A percentile compares a stretch with the other conserved stretches of the same genome.
Evolutionary conservation across 1,140 invertebrate species (phyloP).

Genomic region (Musca vetustissima): DNA sequence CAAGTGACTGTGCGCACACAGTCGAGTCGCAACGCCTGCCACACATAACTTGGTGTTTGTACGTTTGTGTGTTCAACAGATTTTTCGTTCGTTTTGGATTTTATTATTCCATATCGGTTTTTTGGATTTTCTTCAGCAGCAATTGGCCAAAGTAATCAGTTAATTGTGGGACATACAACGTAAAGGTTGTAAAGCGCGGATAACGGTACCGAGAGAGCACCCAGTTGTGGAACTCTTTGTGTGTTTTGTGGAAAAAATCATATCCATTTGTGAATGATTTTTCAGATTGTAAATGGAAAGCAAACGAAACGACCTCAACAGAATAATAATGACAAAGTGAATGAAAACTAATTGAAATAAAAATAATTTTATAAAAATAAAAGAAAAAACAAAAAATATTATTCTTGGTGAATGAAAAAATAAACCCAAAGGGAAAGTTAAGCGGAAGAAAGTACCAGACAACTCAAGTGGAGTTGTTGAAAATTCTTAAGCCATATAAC

Average conservation of each 20-base stretch:
- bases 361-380: background rate
- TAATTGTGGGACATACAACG: conserved; percentile 50
- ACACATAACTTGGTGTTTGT: too few species aligned
- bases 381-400: background rate
- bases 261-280: too few species aligned
- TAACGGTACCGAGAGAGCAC: conserved; percentile 33
- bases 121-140: conserved; percentile 51
- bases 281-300: too few species aligned
- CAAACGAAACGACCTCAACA: too few species aligned
- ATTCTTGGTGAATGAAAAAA: background rate
- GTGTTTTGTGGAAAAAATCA: too few species aligned
- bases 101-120: background rate
- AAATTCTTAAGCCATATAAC: conserved; percentile 34
- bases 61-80: background rate
- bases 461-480: background rate
- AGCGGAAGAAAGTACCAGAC: background rate
- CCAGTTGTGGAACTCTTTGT: background rate
- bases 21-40: too few species aligned
- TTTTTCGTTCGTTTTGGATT: too few species aligned
- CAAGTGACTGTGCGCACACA: background rate
- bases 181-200: conserved; percentile 40
- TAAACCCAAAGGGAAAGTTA: conserved; percentile 8
- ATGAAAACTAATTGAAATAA: conserved; percentile 2
- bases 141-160: conserved; percentile 47
- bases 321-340: too few species aligned